A percentile compares a stretch with the other conserved stretches of the same genome.
Conservation (phyloP, 1,140 invertebrate genomes). For the Drosophila rhopaloa region DNA sequence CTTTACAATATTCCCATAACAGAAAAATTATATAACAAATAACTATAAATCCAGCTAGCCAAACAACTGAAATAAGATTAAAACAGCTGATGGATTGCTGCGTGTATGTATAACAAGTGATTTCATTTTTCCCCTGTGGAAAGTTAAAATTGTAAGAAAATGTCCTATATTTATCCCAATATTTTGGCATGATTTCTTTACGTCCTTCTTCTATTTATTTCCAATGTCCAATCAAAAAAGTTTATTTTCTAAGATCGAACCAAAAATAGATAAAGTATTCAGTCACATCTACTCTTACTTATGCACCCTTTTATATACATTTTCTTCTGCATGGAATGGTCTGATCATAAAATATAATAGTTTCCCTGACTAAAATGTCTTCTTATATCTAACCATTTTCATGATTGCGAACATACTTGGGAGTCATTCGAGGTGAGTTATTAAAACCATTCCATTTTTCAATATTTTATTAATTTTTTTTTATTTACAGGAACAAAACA, state of each 20-base stretch:
- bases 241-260: slow-evolving; percentile 1
- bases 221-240: slow-evolving; percentile 32
- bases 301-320: slow-evolving; percentile 15
- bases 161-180: slow-evolving; percentile 23
- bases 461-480: background rate
- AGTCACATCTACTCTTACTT: slow-evolving; percentile 13
- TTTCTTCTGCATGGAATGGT: slow-evolving; percentile 20
- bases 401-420: background rate
- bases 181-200: slow-evolving; percentile 61
- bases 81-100: slow-evolving; percentile 38
- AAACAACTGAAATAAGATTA: slow-evolving; percentile 13
- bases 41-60: slow-evolving; percentile 48
- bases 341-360: background rate
- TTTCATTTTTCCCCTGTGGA: slow-evolving; percentile 22
- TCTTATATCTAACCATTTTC: slow-evolving; percentile 6
- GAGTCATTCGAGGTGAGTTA: slow-evolving; percentile 10
- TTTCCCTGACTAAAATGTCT: background rate
- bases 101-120: slow-evolving; percentile 64
- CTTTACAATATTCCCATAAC: slow-evolving; percentile 47
- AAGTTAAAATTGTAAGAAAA: slow-evolving; percentile 20
- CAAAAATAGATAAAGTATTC: slow-evolving; percentile 9
- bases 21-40: slow-evolving; percentile 30
- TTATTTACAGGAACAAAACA: background rate
- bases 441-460: too few relatives aligned
- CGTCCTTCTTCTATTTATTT: slow-evolving; percentile 38